Conservation (phyloP, 2,113 vertebrate genomes). For the Lamprotornis superbus region DNA sequence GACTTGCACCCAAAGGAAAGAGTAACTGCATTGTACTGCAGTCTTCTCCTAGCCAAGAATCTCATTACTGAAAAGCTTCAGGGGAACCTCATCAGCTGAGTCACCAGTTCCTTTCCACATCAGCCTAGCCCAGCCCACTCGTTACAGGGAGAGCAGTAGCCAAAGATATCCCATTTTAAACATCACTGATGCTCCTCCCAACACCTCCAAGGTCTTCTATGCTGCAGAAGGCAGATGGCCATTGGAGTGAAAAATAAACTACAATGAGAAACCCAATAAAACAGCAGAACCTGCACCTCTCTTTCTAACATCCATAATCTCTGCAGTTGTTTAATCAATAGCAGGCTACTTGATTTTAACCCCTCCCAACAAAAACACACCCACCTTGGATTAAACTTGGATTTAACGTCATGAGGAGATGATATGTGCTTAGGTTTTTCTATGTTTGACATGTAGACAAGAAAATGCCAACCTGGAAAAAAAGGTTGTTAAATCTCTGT, state of each 20-base stretch:
- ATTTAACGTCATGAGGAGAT: neutral
- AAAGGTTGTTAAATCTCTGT: neutral
- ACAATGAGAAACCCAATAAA: neutral
- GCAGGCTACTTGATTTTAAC: neutral
- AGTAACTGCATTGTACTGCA: neutral
- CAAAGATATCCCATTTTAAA: neutral
- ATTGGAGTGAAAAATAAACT: neutral
- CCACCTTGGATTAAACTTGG: neutral
- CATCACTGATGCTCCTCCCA: neutral
- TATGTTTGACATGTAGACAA: fast-evolving
- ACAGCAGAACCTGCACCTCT: neutral
- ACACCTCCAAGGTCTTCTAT: neutral
- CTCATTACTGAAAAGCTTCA: neutral
- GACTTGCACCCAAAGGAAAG: neutral
- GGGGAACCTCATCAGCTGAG: neutral
- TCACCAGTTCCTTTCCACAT: neutral
- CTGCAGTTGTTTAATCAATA: neutral
- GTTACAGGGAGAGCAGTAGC: neutral
- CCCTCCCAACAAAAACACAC: neutral
- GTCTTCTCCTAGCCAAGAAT: neutral
- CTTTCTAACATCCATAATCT: neutral
- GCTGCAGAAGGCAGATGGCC: neutral
- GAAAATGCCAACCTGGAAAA: neutral
- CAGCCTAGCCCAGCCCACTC: neutral
- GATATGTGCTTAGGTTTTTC: neutral